Evolutionary conservation across 2,888 invertebrate species (phyloP).

Genomic region (Fissipunctia ypsillon): DNA sequence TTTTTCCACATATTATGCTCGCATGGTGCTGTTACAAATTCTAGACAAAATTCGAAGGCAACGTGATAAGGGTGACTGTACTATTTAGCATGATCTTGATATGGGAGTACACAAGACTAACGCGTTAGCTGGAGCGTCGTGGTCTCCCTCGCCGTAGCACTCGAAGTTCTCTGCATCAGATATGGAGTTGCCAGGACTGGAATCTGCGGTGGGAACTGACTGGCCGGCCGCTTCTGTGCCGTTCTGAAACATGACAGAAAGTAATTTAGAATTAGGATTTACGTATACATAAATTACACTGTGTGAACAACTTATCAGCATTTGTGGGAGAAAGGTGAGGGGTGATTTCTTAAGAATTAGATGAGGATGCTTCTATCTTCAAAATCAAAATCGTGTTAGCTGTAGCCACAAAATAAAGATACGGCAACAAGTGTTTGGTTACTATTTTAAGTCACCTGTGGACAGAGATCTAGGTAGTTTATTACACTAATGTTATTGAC

Average conservation of each 20-base stretch:
- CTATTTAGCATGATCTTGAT: background rate
- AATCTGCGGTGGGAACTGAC: constrained; percentile 87
- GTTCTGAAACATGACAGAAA: constrained; percentile 79
- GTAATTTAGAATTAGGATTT: background rate
- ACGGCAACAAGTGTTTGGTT: too few relatives aligned
- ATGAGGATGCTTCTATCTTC: too few relatives aligned
- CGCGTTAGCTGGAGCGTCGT: constrained; percentile 88
- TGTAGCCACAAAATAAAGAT: too few relatives aligned
- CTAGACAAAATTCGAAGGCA: background rate
- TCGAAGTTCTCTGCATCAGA: constrained; percentile 96
- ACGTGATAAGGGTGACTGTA: too few relatives aligned
- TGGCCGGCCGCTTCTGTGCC: constrained; percentile 79
- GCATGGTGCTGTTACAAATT: background rate
- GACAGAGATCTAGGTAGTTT: too few relatives aligned
- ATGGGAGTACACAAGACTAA: constrained; percentile 70
- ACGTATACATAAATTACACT: background rate
- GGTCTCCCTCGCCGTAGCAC: constrained; percentile 93
- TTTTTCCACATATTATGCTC: too few relatives aligned
- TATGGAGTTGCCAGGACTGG: constrained; percentile 90
- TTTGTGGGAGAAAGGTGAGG: too few relatives aligned
- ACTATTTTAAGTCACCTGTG: too few relatives aligned
- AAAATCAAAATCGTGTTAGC: too few relatives aligned
- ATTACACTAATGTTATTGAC: too few relatives aligned
- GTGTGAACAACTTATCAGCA: background rate
- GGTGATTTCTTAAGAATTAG: too few relatives aligned